Evolutionary conservation across 2,797 vertebrate species (phyloP), one percentile per base, ranked within the genome.

Genomic region (Helostoma temminkii): DNA sequence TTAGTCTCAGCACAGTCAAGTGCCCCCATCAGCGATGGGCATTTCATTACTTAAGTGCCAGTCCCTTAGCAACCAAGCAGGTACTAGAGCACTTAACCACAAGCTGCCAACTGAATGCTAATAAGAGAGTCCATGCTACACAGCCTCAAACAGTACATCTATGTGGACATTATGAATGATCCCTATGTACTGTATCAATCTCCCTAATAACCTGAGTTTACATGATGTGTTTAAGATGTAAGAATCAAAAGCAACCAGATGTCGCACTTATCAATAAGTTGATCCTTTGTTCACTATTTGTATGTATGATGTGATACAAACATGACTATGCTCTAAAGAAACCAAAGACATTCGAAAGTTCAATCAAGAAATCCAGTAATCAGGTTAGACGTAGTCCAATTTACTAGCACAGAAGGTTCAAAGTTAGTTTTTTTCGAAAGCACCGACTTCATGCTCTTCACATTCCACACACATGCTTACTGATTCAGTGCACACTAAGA

Each of bases 41-140:
- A 91, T 92, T 89, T 91, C 89, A 93, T 93, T 93, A 92, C 78
- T 76, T 83, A 89, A 92, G 89, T 91, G 87, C 81, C 81, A 89
- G 89, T 88, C 84, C 84, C 86, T 89, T 83, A 80, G 90, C 87
- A 88, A 91, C 74, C 26, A 16, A 74, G 72, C 88, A 90, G 86
- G 87, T 90, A 90, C 66, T 70, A 43, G 57, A 77, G 80, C 81
- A 80, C 82, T 88, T 81, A 77, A 72, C 58, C 68, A 46, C 34
- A 61, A 48, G 66, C 41, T 50, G 53, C 65, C 62, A 60, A 62
- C 81, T 34, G 84, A 84, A 90, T 85, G 68, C 67, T 77, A 83
- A 92, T 90, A 73, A 74, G 74, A 26, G 39, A 28, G 30, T 22
- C 66, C 24, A 16, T 26, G 55, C 45, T 19, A 43, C 54, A 66